phyloP scores from a whole-genome alignment of 2,797 vertebrate species.

The Pseudochromis fuscus region DNA sequence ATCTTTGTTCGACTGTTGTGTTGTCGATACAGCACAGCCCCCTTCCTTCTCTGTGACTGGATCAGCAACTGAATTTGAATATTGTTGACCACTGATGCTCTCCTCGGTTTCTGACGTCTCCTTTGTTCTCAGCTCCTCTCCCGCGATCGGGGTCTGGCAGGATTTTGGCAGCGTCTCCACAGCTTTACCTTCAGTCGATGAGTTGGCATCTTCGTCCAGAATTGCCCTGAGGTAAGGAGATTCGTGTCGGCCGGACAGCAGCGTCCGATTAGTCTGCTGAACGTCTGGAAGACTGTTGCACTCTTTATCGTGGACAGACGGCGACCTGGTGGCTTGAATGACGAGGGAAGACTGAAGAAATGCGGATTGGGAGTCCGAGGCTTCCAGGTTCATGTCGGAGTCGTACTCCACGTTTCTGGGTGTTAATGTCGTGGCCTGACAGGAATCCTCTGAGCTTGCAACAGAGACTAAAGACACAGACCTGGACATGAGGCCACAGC shows the following conservation, averaged over 20 bases:
- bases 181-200: constrained; percentile 84
- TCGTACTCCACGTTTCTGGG: constrained; percentile 92
- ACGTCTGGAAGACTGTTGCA: constrained; percentile 87
- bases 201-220: constrained; percentile 90
- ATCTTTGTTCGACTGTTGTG: constrained; percentile 77
- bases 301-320: constrained; percentile 90
- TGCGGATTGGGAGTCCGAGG: constrained; percentile 92
- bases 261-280: constrained; percentile 83
- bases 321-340: constrained; percentile 91
- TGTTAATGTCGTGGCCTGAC: constrained; percentile 89
- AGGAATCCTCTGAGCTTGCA: constrained; percentile 96
- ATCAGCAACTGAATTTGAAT: constrained; percentile 82
- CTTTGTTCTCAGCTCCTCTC: constrained; percentile 81
- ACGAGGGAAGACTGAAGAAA: constrained; percentile 92
- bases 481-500: constrained; percentile 90
- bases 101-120: constrained; percentile 84
- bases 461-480: constrained; percentile 94
- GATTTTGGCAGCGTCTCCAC: constrained; percentile 84
- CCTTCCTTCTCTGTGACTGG: constrained; percentile 75
- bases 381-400: constrained; percentile 91
- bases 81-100: constrained; percentile 59
- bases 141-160: constrained; percentile 64
- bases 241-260: constrained; percentile 84
- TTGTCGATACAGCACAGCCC: constrained; percentile 67
- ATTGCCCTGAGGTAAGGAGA: constrained; percentile 90